Base-by-base conservation (phyloP, 1,140 invertebrate genomes). In the Melitaea cinxia region DNA sequence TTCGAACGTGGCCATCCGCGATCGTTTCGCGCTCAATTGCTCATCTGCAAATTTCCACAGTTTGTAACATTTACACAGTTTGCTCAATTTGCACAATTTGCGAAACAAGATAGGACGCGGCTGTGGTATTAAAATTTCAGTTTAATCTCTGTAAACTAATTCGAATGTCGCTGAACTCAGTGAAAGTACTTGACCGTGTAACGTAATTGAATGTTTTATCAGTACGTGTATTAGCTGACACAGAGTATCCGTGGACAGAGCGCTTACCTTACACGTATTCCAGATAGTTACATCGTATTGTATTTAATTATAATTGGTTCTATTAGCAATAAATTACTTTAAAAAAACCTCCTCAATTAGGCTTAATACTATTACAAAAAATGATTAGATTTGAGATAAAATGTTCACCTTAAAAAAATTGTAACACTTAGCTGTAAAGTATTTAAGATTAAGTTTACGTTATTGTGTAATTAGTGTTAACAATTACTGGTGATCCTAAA, bases 131-230 rank as follows among this genome's bases (percentile, higher is more conserved):
- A 49, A 23, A 49, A 49, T 33, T 19, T 33, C 10, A 23, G 47
- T 26, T 54, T 12, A n/a, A 49, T 49, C 6, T 49, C 14, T 39
- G 15, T 63, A n/a, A 49, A 30, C 53, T 26, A 55, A 56, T 45
- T 30, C 37, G 23, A 49, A 63, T 49, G 61, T 63, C 61, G 39
- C 39, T 63, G 61, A 63, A 54, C 62, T 45, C 62, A 14, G 47
- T 52, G 62, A 39, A 56, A 50, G 30, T 50, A 50, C 35, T 33
- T 35, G 60, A 63, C 50, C 39, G 42, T 49, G 42, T 59, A 59
- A 47, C 39, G 35, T 14, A 23, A 56, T 63, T 55, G 52, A 63
- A 63, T 63, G 47, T 55, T 55, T 47, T 63, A 56, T 63, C 56
- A 59, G 56, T 37, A 39, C 15, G 17, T 39, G 49, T 28, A 17